phyloP scores from a whole-genome alignment of 2,888 invertebrate species.

The Galerucella calmariensis region DNA sequence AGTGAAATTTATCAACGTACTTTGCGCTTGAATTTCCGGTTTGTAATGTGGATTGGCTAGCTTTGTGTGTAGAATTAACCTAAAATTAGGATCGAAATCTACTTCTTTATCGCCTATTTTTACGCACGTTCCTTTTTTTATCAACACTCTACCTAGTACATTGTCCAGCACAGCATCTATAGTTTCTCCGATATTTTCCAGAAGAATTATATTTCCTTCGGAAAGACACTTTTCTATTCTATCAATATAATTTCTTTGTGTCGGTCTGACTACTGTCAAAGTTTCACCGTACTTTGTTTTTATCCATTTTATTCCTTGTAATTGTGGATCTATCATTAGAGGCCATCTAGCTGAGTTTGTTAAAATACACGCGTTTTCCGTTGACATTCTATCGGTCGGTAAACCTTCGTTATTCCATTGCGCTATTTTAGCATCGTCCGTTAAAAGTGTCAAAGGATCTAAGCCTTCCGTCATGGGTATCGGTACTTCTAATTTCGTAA shows the following conservation, averaged over 20 bases:
- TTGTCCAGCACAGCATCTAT: conserved; percentile 93
- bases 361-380: conserved; percentile 93
- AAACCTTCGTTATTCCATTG: conserved; percentile 95
- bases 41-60: conserved; percentile 96
- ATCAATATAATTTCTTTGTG: conserved; percentile 86
- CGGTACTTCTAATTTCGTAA: conserved; percentile 74
- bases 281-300: conserved; percentile 83
- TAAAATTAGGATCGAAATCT: conserved; percentile 85
- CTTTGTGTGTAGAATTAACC: conserved; percentile 90
- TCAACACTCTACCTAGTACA: conserved; percentile 85
- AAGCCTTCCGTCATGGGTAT: conserved; percentile 84
- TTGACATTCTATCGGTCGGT: conserved; percentile 92
- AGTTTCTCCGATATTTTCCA: conserved; percentile 91
- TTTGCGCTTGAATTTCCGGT: conserved; percentile 96
- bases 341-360: conserved; percentile 93
- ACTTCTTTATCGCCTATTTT: conserved; percentile 94
- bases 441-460: conserved; percentile 86
- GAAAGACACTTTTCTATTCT: conserved; percentile 75
- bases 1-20: conserved; percentile 94
- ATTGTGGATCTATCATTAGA: conserved; percentile 93
- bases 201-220: conserved; percentile 79
- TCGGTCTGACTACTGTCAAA: conserved; percentile 81
- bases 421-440: conserved; percentile 93
- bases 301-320: conserved; percentile 92
- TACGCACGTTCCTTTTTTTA: conserved; percentile 84